phyloP scores from a whole-genome alignment of 2,888 invertebrate genomes.

The Deroplatys truncata region DNA sequence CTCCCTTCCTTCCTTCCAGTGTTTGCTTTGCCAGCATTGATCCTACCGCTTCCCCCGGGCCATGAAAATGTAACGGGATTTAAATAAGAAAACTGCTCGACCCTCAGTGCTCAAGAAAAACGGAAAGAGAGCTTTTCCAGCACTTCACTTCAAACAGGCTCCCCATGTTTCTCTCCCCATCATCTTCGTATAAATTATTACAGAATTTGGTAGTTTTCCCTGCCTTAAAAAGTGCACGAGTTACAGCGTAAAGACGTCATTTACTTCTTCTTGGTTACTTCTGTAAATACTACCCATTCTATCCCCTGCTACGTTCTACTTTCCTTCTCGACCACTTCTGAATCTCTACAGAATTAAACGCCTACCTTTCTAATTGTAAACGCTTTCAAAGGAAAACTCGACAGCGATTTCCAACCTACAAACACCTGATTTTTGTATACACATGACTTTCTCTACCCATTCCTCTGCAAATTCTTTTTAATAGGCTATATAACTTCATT shows the following conservation, averaged over 20 bases:
- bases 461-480: no score
- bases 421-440: no score
- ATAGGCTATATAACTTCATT: no score
- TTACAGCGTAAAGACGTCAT: neutral
- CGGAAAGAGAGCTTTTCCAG: neutral
- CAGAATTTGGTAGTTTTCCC: neutral
- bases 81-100: neutral
- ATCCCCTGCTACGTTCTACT: no score
- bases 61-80: conserved; percentile 1
- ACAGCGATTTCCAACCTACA: no score
- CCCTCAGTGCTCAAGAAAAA: neutral
- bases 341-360: no score
- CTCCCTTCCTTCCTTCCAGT: neutral
- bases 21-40: neutral
- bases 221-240: neutral
- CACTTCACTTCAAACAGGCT: neutral
- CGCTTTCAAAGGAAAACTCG: no score
- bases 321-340: no score
- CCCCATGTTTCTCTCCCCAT: neutral
- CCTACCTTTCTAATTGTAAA: no score
- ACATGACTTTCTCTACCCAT: no score
- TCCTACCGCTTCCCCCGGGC: neutral
- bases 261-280: neutral
- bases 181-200: conserved; percentile 2
- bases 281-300: neutral